Base-by-base conservation (phyloP, 2,888 invertebrate species). In the Lottia gigantea region DNA sequence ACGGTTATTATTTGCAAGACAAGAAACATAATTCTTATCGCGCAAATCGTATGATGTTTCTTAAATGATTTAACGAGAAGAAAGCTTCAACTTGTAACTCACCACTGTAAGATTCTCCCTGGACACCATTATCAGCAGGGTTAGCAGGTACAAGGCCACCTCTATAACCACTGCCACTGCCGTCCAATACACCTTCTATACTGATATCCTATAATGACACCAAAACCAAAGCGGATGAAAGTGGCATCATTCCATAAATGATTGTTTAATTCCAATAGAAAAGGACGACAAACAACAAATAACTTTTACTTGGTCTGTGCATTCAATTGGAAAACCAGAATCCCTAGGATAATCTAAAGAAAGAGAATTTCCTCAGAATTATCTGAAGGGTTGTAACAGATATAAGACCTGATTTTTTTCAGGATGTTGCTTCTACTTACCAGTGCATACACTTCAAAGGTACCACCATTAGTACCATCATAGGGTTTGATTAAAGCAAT, bases 81-180 rank as follows among this genome's bases (percentile, higher is more conserved):
- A 2, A 31, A 31, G 2, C 6, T 31, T 8, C 40, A 8, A 1
- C 40, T 40, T 8, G 7, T 6, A 6, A 40, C 67, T 26, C 68
- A 82, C 82, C 78, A 49, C 70, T 71, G 67, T 79, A 79, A 23
- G 79, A 77, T 31, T 80, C 79, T 26, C 83, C 83, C 55, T 81
- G 80, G 4, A 31, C 46, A 16, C 83, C 83, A 26, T 72, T 67
- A 6, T n/a, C 67, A 1, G 78, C 76, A 25, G 74, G 31, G 0
- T 11, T 46, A 7, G 40, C 45, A 2, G 75, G 71, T 12, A 25
- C 66, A 0, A 19, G 63, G 8, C 78, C 82, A 15, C 83, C 83
- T 23, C 71, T 66, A 71, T 82, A 83, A 0, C 83, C 83, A 0
- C 79, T 76, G 23, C 79, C 83, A 15, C 62, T 69, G 3, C 75